These are phyloP conservation scores for Synanthedon andrenaeformis DNA, from an alignment of 2,888 invertebrate genomes.

Conservation along the genomic window DNA sequence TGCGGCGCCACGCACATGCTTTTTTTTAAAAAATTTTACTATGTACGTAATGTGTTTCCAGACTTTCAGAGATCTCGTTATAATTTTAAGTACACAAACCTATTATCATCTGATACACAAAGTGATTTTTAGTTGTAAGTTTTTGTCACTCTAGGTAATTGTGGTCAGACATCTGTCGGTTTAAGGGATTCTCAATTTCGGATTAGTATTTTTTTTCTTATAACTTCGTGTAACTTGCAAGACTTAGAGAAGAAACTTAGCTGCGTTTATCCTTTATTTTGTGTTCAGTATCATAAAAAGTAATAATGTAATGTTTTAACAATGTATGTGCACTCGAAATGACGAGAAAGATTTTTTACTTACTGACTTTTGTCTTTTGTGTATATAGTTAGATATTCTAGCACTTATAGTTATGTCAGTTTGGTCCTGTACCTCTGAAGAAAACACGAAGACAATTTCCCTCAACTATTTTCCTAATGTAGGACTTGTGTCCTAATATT, in stretches of 20 bases:
- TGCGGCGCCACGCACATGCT: not conserved
- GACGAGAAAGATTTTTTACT: conserved; percentile 22
- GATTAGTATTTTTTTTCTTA: no score
- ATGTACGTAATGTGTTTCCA: conserved; percentile 65
- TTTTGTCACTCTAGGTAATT: no score
- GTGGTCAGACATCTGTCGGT: no score
- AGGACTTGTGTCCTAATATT: conserved; percentile 16
- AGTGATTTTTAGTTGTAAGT: conserved; percentile 47
- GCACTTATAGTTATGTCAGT: conserved; percentile 58
- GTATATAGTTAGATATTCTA: conserved; percentile 57
- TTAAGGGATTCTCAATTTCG: no score
- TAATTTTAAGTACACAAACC: conserved; percentile 62
- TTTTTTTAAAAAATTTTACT: not conserved
- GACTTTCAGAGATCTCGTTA: conserved; percentile 71
- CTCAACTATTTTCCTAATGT: not conserved
- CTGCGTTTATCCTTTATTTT: no score
- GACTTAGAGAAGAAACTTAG: no score
- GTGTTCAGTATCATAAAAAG: no score
- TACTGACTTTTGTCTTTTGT: conserved; percentile 24
- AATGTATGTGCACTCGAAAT: conserved; percentile 28
- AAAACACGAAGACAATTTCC: conserved; percentile 33
- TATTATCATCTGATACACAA: conserved; percentile 50
- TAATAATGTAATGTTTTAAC: conserved; percentile 19
- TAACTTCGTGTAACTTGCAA: no score
- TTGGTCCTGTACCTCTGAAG: conserved; percentile 38